These are phyloP conservation scores for Nyleta sp. DNA, from an alignment of 2,888 invertebrate species.

Conservation along the genomic window DNA sequence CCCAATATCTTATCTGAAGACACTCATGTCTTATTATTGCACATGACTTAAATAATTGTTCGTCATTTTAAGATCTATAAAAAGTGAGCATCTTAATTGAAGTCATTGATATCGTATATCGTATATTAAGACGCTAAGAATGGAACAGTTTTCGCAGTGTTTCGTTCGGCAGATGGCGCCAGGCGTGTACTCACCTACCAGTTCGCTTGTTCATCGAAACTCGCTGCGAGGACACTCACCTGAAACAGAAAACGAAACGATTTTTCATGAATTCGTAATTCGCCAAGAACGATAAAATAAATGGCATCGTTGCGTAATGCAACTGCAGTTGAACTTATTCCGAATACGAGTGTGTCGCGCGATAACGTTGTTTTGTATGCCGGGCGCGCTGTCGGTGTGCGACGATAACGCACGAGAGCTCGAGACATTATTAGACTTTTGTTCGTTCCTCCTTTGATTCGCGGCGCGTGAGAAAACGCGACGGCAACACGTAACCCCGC, in stretches of 20 bases:
- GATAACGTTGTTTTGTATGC: conserved; percentile 49
- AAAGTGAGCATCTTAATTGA: too few species aligned
- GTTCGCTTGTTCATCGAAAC: not conserved
- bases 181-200: conserved; percentile 1
- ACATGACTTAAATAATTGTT: too few species aligned
- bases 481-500: conserved; percentile 46
- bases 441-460: conserved; percentile 48
- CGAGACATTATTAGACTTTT: conserved; percentile 49
- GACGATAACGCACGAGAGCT: conserved; percentile 37
- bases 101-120: too few species aligned
- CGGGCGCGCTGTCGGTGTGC: conserved; percentile 12
- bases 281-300: not conserved
- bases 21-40: too few species aligned
- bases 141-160: too few species aligned
- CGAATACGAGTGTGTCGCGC: too few species aligned
- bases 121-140: too few species aligned
- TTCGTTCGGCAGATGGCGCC: not conserved
- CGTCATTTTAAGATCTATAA: too few species aligned
- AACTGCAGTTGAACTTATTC: conserved; percentile 39
- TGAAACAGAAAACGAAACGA: conserved; percentile 31
- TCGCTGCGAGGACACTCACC: conserved; percentile 40
- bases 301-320: conserved; percentile 30
- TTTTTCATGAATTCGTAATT: not conserved
- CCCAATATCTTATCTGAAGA: too few species aligned
- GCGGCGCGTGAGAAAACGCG: conserved; percentile 63